A percentile compares a stretch with the other conserved stretches of the same genome.
Conservation (phyloP, 2,888 invertebrate species). For the Netelia virgata region DNA sequence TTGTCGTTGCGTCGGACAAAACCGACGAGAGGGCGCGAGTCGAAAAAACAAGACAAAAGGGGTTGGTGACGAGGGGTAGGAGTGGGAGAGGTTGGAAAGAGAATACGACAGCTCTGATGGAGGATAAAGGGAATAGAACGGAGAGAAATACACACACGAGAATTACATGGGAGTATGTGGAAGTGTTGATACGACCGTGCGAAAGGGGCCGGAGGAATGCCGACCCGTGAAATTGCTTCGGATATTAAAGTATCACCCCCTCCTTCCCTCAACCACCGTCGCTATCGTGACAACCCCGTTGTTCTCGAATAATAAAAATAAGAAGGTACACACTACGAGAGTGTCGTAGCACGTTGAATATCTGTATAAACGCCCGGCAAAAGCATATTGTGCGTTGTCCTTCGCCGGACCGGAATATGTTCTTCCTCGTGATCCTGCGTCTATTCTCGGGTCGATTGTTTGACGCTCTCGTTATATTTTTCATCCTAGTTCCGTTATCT, state of each 20-base stretch:
- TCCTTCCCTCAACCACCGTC: not conserved
- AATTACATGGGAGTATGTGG: constrained; percentile 37
- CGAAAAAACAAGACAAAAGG: not conserved
- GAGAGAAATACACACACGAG: constrained; percentile 70
- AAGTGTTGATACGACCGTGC: constrained; percentile 33
- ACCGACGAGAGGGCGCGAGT: too few relatives aligned
- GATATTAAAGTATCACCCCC: constrained; percentile 74
- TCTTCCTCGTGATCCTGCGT: constrained; percentile 13
- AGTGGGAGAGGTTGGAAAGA: constrained; percentile 35
- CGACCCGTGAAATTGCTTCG: constrained; percentile 72
- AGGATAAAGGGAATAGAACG: constrained; percentile 72
- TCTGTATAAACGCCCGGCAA: constrained; percentile 25
- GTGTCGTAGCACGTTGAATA: constrained; percentile 13
- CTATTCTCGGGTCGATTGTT: constrained; percentile 24
- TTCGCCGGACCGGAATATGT: constrained; percentile 11
- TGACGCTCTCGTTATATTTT: constrained; percentile 21
- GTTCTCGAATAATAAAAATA: constrained; percentile 62
- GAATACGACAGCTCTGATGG: constrained; percentile 72
- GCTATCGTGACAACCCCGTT: constrained; percentile 39
- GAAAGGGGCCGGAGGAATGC: constrained; percentile 44
- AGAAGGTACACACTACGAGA: constrained; percentile 8
- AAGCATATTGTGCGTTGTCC: constrained; percentile 22
- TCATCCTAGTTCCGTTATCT: constrained; percentile 25
- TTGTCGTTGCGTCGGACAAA: too few relatives aligned
- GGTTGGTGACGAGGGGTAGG: constrained; percentile 34